These are phyloP conservation scores for Eptesicus fuscus DNA, from an alignment of 2,113 vertebrate species.

Conservation along the genomic window DNA sequence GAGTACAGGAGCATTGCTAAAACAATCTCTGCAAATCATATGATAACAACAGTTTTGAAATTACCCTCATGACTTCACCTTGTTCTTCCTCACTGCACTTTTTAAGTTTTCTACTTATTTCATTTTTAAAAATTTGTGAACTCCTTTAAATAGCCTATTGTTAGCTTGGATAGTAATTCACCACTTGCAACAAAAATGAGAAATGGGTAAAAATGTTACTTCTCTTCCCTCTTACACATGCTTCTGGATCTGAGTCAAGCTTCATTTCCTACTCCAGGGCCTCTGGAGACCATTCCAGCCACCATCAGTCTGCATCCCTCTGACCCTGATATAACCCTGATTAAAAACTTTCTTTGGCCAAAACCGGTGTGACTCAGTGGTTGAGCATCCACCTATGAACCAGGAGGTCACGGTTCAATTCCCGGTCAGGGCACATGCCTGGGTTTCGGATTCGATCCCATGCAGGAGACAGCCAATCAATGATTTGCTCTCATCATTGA, in stretches of 20 bases:
- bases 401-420: too few species aligned
- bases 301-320: not conserved
- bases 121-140: not conserved
- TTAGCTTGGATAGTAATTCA: not conserved
- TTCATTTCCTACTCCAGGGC: not conserved
- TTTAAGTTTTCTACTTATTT: not conserved
- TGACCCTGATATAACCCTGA: not conserved
- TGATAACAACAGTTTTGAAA: not conserved
- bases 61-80: not conserved
- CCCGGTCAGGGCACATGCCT: too few species aligned
- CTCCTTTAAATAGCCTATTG: not conserved
- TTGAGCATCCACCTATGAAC: too few species aligned
- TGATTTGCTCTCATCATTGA: too few species aligned
- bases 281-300: not conserved
- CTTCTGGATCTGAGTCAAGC: not conserved
- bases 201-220: not conserved
- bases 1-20: not conserved
- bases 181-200: not conserved
- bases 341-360: not conserved
- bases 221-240: not conserved
- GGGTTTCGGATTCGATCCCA: too few species aligned
- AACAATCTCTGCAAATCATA: not conserved
- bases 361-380: too few species aligned
- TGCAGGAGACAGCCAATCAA: too few species aligned
- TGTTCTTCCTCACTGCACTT: not conserved